Base-by-base conservation (phyloP, 2,113 vertebrate species). In the Lota lota region DNA sequence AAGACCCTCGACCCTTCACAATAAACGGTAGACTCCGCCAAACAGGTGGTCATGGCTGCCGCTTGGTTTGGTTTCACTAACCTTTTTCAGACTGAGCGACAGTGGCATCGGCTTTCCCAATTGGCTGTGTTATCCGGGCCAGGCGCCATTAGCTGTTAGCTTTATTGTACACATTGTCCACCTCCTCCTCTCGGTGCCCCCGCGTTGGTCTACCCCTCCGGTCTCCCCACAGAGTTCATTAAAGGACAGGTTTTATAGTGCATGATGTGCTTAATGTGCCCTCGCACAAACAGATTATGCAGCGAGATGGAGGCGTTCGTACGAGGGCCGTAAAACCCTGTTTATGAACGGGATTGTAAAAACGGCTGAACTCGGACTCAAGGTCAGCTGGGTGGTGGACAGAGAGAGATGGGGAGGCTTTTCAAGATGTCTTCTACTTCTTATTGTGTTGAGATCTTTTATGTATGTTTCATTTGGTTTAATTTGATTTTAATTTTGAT, bases 221-320 rank as follows among this genome's bases (percentile, higher is more conserved):
- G 70, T 88, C 91, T 91, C 87, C 87, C 85, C 90, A 83, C 84
- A 91, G 90, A 93, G 92, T 93, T 95, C 92, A 95, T 96, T 94
- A 96, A 93, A 94, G 92, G 91, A 90, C 91, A 93, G 90, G 91
- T 93, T 96, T 97, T 95, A 96, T 94, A 93, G 93, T 88, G 83
- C 93, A 94, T 95, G 94, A 94, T 90, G 94, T 93, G 94, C 93
- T 95, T 96, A 93, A 93, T 93, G 90, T 88, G 40, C 92, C 93
- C 93, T 93, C 93, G 94, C 92, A 94, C 91, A 95, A 95, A 95
- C 93, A 94, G 93, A 94, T 94, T 94, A 93, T 87, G 93, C 87
- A 91, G 88, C 90, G 90, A 88, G 84, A 91, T 93, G 91, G 94
- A 93, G 90, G 93, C 95, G 91, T 94, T 93, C 93, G 94, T 94